Evolutionary conservation across 2,113 vertebrate genomes (phyloP), one percentile per base, ranked within the genome.

Genomic region (Hirundichthys speculiger): DNA sequence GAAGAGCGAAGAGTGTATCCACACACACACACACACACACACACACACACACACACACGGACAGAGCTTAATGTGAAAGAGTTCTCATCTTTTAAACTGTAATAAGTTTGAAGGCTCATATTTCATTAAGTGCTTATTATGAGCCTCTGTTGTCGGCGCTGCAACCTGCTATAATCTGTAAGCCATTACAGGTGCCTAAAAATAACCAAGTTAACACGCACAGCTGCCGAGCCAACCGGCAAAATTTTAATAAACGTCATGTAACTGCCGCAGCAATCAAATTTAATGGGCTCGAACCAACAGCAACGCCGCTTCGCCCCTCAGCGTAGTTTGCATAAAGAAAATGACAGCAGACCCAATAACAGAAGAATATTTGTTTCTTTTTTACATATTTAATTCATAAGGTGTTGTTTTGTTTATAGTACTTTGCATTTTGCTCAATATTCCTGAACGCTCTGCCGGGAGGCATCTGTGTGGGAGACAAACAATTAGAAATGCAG

Each of bases 61-160:
- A 30, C 14, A 24, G 15, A 50, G 8, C 2, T 3, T 16, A 30
- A 50, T 41, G 27, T 48, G 24, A 61, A 9, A 34, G 49, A 77
- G 21, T 52, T 60, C 45, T 69, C 49, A 59, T 69, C 52, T 49
- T 73, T 63, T 67, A 69, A 72, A 66, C 63, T 55, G 65, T 73
- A 77, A 48, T 21, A 71, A 27, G 46, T 79, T 43, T 79, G 76
- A 82, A 70, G 61, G 69, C 62, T 68, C 64, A 68, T 77, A 72
- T 77, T 80, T 82, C 83, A 85, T 82, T 80, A 86, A 83, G 76
- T 83, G 70, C 59, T 66, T 58, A 86, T 77, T 86, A 83, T 16
- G 27, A 72, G 63, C 47, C 59, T 19, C 30, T 52, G 66, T 38
- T 57, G 55, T 69, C 66, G 3, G 22, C 59, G 9, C 51, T 7